Base-by-base conservation (phyloP, 2,888 invertebrate genomes). In the Parnassius smintheus region DNA sequence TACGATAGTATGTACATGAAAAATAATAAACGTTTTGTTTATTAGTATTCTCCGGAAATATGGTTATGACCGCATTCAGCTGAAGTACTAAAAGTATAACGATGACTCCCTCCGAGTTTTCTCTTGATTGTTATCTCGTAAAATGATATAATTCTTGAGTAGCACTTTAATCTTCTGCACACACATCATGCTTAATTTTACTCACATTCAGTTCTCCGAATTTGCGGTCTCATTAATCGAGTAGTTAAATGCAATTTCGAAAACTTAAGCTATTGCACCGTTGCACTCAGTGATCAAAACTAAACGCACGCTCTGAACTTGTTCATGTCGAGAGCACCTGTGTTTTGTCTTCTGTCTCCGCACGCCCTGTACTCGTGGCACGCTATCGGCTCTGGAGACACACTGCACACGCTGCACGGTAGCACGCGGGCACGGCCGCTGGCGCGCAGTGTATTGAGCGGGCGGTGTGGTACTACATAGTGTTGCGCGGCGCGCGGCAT, bases 401-500 rank as follows among this genome's bases (percentile, higher is more conserved):
- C 25, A 25, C 25, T 25, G 35, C 7, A 7, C 35, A 25, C 25
- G 25, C 7, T 35, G 41, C 53, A 44, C 54, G 44, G 53, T 9
- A 53, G 12, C 9, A 2, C 9, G 41, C 44, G 44, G 9, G 13
- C 44, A 9, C 42, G 49, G 13, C 18, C 13, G 57, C 49, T 41
- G 13, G 46, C 13, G 59, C 50, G 55, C 25, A 35, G 50, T 22
- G 10, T 44, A 57, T 54, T 58, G 58, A 50, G 60, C 48, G 48
- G 48, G 63, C 59, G 59, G 51, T 59, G 62, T 59, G 63, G 53
- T 55, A 42, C 59, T 64, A 56, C 63, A 59, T 63, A 63, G 63
- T 50, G 59, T 59, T 59, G 63, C 56, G 48, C 61, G 58, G 68
- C 64, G 64, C 67, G 56, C 62, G 64, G 64, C 50, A 63, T 68